Base-by-base conservation (phyloP, 2,113 vertebrate species). In the Cyrtonyx montezumae region DNA sequence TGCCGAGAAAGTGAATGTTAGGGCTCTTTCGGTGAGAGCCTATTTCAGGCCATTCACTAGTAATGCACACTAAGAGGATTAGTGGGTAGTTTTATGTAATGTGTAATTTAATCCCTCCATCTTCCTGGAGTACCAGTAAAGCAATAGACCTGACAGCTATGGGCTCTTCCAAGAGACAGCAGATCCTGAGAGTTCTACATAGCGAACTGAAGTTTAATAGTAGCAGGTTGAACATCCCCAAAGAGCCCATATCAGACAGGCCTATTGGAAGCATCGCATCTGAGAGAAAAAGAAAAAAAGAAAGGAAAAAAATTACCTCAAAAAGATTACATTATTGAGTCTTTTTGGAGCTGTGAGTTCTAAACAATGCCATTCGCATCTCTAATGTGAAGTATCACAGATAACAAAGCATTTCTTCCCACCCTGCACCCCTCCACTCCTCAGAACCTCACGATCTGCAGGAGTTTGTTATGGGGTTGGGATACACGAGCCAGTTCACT, bases 291-390 rank as follows among this genome's bases (percentile, higher is more conserved):
- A 19, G 37, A 9, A 34, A 14, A 36, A 2, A 6, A 5, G 19
- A 19, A 28, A 75, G 91, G 13, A 25, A 15, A 6, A 3, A 12
- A 48, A 20, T 25, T 55, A 56, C 28, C 10, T 86, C 84, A 4
- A 63, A 91, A 94, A 91, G 37, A 91, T 87, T 89, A 76, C 68
- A 79, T 95, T 95, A 83, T 59, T 68, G 66, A 96, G 79, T 96
- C 87, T 90, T 95, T 97, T 94, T 95, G 91, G 95, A 97, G 94
- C 84, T 80, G 4, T 84, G 82, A 96, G 96, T 97, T 97, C 96
- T 96, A 96, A 96, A 96, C 96, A 91, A 97, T 95, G 97, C 85
- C 94, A 95, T 97, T 95, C 92, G 84, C 93, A 94, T 97, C 85
- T 93, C 73, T 96, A 95, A 97, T 74, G 61, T 95, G 96, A 94